These are phyloP conservation scores for Myanophis thanlyinensis DNA, from an alignment of 2,113 vertebrate genomes.

Conservation along the genomic window DNA sequence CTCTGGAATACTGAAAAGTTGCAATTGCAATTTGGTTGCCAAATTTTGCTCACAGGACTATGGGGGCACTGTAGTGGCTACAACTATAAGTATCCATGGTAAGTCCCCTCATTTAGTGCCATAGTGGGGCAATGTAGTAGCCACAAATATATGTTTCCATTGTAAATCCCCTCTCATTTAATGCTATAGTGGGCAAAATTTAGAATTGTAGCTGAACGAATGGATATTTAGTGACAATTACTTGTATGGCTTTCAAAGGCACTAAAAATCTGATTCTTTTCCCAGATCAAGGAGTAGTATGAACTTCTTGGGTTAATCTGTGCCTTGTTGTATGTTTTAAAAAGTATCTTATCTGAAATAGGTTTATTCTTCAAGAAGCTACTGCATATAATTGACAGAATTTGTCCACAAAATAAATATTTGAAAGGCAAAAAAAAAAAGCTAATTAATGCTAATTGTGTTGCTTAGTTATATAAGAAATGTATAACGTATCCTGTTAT, in stretches of 20 bases:
- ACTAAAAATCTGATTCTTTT: neutral
- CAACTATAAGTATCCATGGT: too few species aligned
- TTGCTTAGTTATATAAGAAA: neutral
- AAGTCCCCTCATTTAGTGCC: too few species aligned
- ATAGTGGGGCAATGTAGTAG: too few species aligned
- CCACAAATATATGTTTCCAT: too few species aligned
- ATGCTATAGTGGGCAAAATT: neutral
- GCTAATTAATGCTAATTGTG: neutral
- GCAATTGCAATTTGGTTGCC: neutral
- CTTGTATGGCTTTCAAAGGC: neutral
- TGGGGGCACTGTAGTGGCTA: too few species aligned
- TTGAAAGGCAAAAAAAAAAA: neutral
- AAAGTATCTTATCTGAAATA: neutral
- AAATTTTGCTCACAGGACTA: neutral
- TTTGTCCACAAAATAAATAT: neutral
- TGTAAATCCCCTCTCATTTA: neutral
- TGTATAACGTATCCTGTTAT: neutral
- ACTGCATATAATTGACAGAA: neutral
- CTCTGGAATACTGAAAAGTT: neutral
- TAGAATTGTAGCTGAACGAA: neutral
- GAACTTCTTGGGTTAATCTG: neutral
- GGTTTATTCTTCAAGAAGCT: neutral
- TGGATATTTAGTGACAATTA: neutral
- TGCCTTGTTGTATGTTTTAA: neutral
- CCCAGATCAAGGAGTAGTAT: too few species aligned